phyloP scores from a whole-genome alignment of 1,140 invertebrate species.

The Vanessa atalanta region DNA sequence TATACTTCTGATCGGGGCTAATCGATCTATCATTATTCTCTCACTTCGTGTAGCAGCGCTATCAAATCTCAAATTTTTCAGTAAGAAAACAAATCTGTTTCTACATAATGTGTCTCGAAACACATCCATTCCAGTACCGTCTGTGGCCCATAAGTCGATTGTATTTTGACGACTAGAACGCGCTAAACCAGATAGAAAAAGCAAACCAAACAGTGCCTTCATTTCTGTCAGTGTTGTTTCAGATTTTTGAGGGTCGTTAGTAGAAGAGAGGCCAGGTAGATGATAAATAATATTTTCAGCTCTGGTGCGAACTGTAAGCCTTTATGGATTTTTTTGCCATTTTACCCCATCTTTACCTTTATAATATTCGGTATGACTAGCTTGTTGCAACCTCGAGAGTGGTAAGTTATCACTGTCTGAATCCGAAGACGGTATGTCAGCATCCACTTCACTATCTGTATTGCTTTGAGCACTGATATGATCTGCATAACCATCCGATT shows the following conservation, averaged over 20 bases:
- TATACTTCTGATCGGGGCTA: conserved; percentile 24
- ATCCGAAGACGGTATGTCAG: conserved; percentile 7
- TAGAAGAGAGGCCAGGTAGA: conserved; percentile 19
- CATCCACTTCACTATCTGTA: conserved; percentile 17
- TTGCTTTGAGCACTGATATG: conserved; percentile 3
- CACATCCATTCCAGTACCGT: conserved; percentile 18
- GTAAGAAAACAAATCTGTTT: conserved; percentile 20
- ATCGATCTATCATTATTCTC: conserved; percentile 20
- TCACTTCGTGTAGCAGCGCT: conserved; percentile 7
- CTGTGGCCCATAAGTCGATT: conserved; percentile 17
- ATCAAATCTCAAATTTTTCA: conserved; percentile 23
- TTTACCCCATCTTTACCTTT: conserved; percentile 12
- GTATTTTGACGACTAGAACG: conserved; percentile 17
- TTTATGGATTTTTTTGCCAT: conserved; percentile 30
- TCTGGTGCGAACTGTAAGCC: conserved; percentile 27
- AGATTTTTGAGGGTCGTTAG: neutral
- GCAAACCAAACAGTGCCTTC: conserved; percentile 21
- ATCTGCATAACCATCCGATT: conserved; percentile 5
- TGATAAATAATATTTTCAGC: conserved; percentile 34
- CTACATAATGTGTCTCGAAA: conserved; percentile 16
- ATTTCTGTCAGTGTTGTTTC: conserved; percentile 9
- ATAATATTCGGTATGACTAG: conserved; percentile 4
- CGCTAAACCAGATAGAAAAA: conserved; percentile 16
- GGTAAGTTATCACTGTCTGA: conserved; percentile 3
- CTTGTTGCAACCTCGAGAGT: conserved; percentile 5